Percentiles rank a stretch among this genome's conserved stretches.
phyloP scores from a whole-genome alignment of 2,797 vertebrate species.

The Tadarida brasiliensis region DNA sequence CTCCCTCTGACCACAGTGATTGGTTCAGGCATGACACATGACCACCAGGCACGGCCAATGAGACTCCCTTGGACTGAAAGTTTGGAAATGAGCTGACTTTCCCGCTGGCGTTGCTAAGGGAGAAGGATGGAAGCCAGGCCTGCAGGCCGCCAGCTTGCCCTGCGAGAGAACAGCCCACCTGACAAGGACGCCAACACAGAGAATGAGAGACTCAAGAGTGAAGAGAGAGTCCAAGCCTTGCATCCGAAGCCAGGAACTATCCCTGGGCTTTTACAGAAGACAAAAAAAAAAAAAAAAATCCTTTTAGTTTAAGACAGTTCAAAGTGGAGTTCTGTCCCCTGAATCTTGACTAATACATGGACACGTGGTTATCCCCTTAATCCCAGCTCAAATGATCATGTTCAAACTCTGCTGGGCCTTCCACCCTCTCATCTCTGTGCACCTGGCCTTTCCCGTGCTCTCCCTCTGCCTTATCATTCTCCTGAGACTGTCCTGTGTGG shows the following conservation, averaged over 20 bases:
- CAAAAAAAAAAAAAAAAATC: not conserved
- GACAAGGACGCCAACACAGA: not conserved
- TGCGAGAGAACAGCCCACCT: not conserved
- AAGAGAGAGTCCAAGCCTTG: not conserved
- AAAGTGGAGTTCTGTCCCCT: not conserved
- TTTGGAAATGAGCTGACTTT: not conserved
- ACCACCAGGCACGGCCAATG: not conserved
- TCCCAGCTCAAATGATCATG: no score
- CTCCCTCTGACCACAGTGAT: not conserved
- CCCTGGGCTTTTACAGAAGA: not conserved
- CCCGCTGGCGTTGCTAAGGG: not conserved
- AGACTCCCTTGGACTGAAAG: not conserved
- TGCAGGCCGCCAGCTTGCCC: not conserved
- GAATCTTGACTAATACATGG: not conserved
- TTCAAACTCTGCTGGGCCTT: not conserved
- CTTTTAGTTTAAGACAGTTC: not conserved
- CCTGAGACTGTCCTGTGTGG: not conserved
- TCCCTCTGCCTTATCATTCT: rapidly evolving
- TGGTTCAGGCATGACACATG: not conserved
- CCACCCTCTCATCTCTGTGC: not conserved
- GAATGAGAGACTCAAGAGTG: not conserved
- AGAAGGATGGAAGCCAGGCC: not conserved
- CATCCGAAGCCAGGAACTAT: not conserved
- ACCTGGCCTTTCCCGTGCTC: not conserved
- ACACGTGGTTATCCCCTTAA: not conserved